phyloP scores from a whole-genome alignment of 1,140 invertebrate genomes.

The Tachypleus tridentatus region DNA sequence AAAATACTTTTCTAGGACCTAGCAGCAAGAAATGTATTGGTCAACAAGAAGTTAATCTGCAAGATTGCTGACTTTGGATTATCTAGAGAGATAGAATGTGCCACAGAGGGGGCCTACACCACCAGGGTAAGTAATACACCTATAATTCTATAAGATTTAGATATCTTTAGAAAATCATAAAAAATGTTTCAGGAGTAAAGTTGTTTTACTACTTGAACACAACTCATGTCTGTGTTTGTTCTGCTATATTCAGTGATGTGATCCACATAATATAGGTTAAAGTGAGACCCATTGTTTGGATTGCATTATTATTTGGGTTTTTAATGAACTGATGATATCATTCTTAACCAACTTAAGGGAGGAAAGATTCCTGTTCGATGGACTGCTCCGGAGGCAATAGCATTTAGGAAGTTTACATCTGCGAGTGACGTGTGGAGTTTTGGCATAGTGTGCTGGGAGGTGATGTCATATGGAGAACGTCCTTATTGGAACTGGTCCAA shows the following conservation, averaged over 20 bases:
- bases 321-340: too few species aligned
- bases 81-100: conserved; percentile 91
- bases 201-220: too few species aligned
- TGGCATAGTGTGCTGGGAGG: conserved; percentile 98
- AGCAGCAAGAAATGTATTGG: conserved; percentile 94
- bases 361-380: conserved; percentile 98
- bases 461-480: conserved; percentile 96
- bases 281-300: too few species aligned
- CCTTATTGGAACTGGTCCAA: conserved; percentile 99
- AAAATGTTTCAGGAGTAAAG: too few species aligned
- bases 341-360: conserved; percentile 43
- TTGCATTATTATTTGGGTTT: too few species aligned
- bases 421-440: conserved; percentile 98
- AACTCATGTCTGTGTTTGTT: too few species aligned
- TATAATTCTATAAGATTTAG: too few species aligned
- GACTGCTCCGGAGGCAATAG: conserved; percentile 98
- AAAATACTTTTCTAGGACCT: conserved; percentile 47
- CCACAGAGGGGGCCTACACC: conserved; percentile 95
- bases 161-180: too few species aligned
- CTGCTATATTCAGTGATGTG: too few species aligned
- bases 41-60: conserved; percentile 93
- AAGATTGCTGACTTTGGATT: conserved; percentile 99
- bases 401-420: conserved; percentile 94
- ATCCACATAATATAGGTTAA: too few species aligned
- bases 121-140: conserved; percentile 55